phyloP scores from a whole-genome alignment of 2,113 vertebrate genomes.

The Charina bottae region DNA sequence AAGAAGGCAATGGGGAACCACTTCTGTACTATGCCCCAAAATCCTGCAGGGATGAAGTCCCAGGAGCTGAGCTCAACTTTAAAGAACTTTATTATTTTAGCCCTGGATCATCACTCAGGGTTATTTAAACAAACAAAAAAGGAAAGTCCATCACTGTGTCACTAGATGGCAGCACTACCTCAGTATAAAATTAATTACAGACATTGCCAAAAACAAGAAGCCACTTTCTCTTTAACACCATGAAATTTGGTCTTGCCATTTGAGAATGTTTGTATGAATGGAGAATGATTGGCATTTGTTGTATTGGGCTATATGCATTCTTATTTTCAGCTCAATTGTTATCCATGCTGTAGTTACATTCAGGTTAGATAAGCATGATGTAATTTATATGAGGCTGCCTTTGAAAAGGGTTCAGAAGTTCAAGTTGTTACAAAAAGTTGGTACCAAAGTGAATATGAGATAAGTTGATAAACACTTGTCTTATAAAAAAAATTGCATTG shows the following conservation, averaged over 20 bases:
- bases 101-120: background rate
- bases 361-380: background rate
- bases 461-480: background rate
- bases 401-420: background rate
- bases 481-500: background rate
- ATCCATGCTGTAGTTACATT: background rate
- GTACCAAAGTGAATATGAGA: background rate
- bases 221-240: background rate
- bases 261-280: background rate
- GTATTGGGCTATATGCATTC: background rate
- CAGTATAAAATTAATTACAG: background rate
- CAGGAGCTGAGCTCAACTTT: background rate
- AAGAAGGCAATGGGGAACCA: background rate
- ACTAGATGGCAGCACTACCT: slow-evolving; percentile 62
- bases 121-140: background rate
- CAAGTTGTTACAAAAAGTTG: background rate
- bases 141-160: background rate
- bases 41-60: background rate
- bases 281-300: background rate
- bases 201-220: accelerated
- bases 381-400: background rate
- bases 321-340: background rate
- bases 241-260: background rate
- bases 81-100: background rate
- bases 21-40: background rate